Conservation (phyloP, 1,140 invertebrate species). For the Andrena cerasifolii region DNA sequence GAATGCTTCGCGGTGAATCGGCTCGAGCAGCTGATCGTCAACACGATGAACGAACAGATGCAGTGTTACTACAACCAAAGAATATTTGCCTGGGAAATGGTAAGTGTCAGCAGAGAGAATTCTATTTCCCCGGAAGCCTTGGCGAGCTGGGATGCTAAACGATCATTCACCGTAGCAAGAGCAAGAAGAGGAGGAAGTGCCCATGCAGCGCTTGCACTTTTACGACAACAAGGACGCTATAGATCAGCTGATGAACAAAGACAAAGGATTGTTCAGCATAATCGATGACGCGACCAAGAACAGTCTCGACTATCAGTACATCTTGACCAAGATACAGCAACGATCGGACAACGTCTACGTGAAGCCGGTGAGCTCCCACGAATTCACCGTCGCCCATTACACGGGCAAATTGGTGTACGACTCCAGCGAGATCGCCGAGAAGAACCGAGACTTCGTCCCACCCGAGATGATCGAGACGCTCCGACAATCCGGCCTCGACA, state of each 20-base stretch:
- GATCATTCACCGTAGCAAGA: slow-evolving; percentile 82
- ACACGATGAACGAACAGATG: slow-evolving; percentile 94
- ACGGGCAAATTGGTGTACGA: slow-evolving; percentile 93
- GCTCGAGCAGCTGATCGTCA: slow-evolving; percentile 93
- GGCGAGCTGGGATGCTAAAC: background rate
- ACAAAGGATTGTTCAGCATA: slow-evolving; percentile 91
- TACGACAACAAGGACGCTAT: slow-evolving; percentile 94
- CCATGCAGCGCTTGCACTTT: slow-evolving; percentile 87
- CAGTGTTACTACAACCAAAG: slow-evolving; percentile 94
- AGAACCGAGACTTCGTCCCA: slow-evolving; percentile 94
- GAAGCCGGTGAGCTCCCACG: slow-evolving; percentile 85
- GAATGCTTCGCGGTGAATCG: slow-evolving; percentile 94
- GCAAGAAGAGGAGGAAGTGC: slow-evolving; percentile 91
- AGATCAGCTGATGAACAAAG: slow-evolving; percentile 92
- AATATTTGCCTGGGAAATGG: slow-evolving; percentile 94
- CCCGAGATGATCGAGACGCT: slow-evolving; percentile 93
- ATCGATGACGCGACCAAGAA: slow-evolving; percentile 94
- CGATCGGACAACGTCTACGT: slow-evolving; percentile 79
- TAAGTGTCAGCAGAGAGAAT: slow-evolving; percentile 69
- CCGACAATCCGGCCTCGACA: slow-evolving; percentile 88
- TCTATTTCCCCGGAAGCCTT: too few species aligned
- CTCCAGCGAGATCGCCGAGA: slow-evolving; percentile 90
- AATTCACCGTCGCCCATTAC: slow-evolving; percentile 92
- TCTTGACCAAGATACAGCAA: slow-evolving; percentile 82
- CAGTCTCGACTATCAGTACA: slow-evolving; percentile 84